Evolutionary conservation across 2,797 vertebrate species (phyloP).

Genomic region (Chiloscyllium punctatum): DNA sequence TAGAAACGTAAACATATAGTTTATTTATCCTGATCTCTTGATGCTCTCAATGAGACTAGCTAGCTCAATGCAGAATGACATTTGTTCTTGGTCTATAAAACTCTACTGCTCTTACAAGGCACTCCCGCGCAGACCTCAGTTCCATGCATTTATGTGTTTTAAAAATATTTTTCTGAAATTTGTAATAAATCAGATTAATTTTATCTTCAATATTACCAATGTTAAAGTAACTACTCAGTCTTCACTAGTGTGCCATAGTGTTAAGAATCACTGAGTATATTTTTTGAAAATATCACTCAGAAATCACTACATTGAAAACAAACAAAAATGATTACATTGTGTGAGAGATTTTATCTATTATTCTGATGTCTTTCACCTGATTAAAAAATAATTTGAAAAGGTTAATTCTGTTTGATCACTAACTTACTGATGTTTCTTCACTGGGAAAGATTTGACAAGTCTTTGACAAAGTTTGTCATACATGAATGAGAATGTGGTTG

Average conservation of each 20-base stretch:
- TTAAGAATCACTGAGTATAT: neutral
- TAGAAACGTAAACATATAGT: neutral
- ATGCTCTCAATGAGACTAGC: neutral
- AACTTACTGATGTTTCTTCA: neutral
- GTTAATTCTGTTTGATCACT: neutral
- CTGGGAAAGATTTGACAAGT: neutral
- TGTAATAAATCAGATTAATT: neutral
- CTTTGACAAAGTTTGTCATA: neutral
- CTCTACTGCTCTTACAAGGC: neutral
- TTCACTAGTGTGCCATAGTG: neutral
- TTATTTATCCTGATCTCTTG: neutral
- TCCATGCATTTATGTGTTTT: neutral
- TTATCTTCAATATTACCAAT: neutral
- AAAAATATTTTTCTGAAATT: neutral
- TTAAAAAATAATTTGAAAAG: neutral
- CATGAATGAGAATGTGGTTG: neutral
- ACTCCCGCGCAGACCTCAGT: too few species aligned
- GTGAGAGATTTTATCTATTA: neutral
- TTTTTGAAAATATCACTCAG: neutral
- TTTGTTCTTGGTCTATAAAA: neutral
- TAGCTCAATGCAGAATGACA: neutral
- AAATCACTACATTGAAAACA: neutral
- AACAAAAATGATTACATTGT: neutral
- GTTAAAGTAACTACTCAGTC: neutral
- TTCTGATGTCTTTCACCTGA: neutral